Conservation (phyloP, 2,797 vertebrate genomes). For the Valencia hispanica region DNA sequence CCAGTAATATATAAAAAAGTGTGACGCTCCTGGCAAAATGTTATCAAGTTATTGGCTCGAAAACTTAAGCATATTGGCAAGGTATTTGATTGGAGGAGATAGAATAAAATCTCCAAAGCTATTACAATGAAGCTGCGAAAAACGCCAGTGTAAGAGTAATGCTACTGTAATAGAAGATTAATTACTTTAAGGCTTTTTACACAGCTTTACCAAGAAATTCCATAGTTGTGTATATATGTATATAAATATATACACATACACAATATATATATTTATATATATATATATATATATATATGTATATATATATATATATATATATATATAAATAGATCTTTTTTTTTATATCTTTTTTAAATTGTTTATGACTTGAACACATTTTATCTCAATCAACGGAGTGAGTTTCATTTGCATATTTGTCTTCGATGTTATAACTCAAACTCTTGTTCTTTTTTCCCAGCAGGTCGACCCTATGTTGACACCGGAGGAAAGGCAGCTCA, state of each 20-base stretch:
- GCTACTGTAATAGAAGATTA: not conserved
- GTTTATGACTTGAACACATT: not conserved
- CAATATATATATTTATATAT: too few species aligned
- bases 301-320: too few species aligned
- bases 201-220: not conserved
- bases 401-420: not conserved
- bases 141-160: not conserved
- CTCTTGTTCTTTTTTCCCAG: conserved; percentile 54
- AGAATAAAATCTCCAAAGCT: not conserved
- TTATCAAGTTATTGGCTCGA: not conserved
- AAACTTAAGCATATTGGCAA: not conserved
- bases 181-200: not conserved
- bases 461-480: conserved; percentile 98
- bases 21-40: not conserved
- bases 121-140: not conserved
- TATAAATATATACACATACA: too few species aligned
- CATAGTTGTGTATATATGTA: not conserved
- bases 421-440: conserved; percentile 33
- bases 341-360: too few species aligned
- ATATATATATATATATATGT: too few species aligned
- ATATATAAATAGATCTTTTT: too few species aligned
- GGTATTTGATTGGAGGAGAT: too few species aligned
- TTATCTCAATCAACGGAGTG: not conserved
- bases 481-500: conserved; percentile 94
- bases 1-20: not conserved